Percentiles rank a stretch among this genome's conserved stretches.
These are phyloP conservation scores for Rhinoptilus africanus DNA, from an alignment of 2,113 vertebrate genomes.

Conservation along the genomic window DNA sequence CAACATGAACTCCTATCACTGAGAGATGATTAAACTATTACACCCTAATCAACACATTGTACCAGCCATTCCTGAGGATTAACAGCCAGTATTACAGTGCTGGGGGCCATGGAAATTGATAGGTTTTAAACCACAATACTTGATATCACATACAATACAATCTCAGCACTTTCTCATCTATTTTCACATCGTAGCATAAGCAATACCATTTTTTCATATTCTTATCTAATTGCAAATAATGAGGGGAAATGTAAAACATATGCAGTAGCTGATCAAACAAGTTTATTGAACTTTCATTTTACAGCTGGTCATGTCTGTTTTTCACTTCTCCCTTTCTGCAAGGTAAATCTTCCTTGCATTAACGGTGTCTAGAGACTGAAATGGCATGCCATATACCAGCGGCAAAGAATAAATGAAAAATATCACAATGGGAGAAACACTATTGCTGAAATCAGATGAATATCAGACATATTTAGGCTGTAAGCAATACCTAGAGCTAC, in stretches of 20 bases:
- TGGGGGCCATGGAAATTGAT: neutral
- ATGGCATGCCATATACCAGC: neutral
- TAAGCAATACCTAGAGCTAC: neutral
- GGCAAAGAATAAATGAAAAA: neutral
- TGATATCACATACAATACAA: neutral
- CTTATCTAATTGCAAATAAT: neutral
- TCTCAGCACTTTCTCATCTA: neutral
- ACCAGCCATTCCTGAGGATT: slow-evolving; percentile 9
- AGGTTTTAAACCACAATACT: neutral
- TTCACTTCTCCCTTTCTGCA: neutral
- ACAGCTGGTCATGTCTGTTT: neutral
- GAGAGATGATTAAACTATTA: slow-evolving; percentile 57
- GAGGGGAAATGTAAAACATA: neutral
- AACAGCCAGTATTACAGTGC: neutral
- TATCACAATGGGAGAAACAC: neutral
- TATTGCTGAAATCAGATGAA: neutral
- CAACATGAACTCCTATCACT: slow-evolving; percentile 29
- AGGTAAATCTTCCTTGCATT: neutral
- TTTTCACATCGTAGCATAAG: neutral
- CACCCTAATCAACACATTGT: slow-evolving; percentile 13
- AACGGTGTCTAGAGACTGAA: neutral
- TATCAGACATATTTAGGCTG: neutral
- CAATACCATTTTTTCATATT: neutral
- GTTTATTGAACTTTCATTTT: neutral
- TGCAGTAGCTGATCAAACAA: neutral